These are phyloP conservation scores for Anastatus disparis DNA, from an alignment of 1,140 invertebrate species.

Conservation along the genomic window DNA sequence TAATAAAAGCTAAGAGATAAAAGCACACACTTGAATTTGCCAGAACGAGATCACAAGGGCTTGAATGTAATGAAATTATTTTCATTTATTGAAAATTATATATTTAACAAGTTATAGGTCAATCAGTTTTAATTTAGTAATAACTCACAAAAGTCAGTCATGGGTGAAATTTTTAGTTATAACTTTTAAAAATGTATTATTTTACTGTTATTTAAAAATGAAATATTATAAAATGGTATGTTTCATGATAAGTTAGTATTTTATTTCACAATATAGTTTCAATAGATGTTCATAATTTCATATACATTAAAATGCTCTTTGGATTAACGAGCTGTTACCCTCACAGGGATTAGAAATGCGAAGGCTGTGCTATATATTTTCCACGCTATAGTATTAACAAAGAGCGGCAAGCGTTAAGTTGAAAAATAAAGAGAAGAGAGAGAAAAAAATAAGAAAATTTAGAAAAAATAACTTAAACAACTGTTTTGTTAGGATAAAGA, in stretches of 20 bases:
- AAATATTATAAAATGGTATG: too few relatives aligned
- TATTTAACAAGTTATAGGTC: not conserved
- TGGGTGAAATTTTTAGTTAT: too few relatives aligned
- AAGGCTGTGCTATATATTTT: conserved; percentile 57
- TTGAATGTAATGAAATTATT: not conserved
- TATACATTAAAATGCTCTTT: not conserved
- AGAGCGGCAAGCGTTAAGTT: not conserved
- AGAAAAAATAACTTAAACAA: too few relatives aligned
- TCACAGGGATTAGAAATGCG: conserved; percentile 50
- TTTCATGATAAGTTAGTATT: too few relatives aligned
- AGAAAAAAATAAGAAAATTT: not conserved
- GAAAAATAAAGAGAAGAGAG: not conserved
- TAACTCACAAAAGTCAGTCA: too few relatives aligned
- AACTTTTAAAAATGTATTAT: too few relatives aligned
- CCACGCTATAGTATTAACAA: conserved; percentile 42
- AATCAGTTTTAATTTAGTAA: not conserved
- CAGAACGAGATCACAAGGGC: not conserved
- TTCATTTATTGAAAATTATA: not conserved
- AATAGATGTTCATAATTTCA: conserved; percentile 7
- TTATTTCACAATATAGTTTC: too few relatives aligned
- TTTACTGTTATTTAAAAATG: too few relatives aligned
- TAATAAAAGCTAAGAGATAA: not conserved
- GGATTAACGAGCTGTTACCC: conserved; percentile 48
- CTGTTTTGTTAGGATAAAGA: too few relatives aligned
- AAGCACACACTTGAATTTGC: conserved; percentile 9